Conservation (phyloP, 2,888 invertebrate genomes). For the Campaea margaritaria region DNA sequence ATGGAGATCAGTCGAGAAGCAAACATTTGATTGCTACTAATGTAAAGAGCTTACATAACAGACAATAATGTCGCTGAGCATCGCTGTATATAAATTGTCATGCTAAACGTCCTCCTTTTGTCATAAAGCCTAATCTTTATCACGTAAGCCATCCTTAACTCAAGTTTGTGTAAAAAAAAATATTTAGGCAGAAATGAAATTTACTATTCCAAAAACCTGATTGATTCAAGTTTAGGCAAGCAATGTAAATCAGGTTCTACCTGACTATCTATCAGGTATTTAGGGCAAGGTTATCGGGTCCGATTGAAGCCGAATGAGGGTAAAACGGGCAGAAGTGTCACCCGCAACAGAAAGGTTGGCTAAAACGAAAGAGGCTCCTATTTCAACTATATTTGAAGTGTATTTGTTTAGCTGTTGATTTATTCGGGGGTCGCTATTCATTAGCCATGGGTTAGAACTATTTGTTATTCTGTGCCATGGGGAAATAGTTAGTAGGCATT, state of each 20-base stretch:
- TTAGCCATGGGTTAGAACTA: slow-evolving; percentile 3
- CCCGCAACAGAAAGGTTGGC: slow-evolving; percentile 14
- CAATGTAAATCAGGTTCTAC: slow-evolving; percentile 28
- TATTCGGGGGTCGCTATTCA: slow-evolving; percentile 31
- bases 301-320: slow-evolving; percentile 29
- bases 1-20: too few relatives aligned
- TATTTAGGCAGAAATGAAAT: neutral
- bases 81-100: too few relatives aligned
- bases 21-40: too few relatives aligned
- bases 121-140: too few relatives aligned
- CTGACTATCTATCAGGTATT: slow-evolving; percentile 36
- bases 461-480: neutral
- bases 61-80: too few relatives aligned
- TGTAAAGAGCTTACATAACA: too few relatives aligned
- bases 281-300: slow-evolving; percentile 40
- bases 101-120: too few relatives aligned
- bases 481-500: slow-evolving; percentile 8
- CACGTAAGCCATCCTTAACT: too few relatives aligned
- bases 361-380: slow-evolving; percentile 8
- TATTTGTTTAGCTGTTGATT: slow-evolving; percentile 40
- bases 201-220: slow-evolving; percentile 4
- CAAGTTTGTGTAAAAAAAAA: too few relatives aligned
- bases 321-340: slow-evolving; percentile 30
- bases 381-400: slow-evolving; percentile 35
- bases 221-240: slow-evolving; percentile 13